A percentile compares a stretch with the other conserved stretches of the same genome.
These are phyloP conservation scores for Nasua narica DNA, from an alignment of 2,797 vertebrate species.

Conservation along the genomic window DNA sequence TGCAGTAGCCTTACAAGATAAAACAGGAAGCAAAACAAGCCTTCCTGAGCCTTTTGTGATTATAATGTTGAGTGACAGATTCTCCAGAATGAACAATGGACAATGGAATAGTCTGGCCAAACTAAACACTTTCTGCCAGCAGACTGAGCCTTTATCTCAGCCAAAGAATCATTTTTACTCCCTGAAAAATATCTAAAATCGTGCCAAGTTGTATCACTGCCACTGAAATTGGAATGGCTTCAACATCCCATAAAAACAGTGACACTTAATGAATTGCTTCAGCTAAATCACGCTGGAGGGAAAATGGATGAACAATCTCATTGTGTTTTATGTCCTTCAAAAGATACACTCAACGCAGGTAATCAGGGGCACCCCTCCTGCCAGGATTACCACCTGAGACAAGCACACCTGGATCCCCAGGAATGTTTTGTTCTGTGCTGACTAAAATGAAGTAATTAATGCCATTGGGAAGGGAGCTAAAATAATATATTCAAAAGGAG, in stretches of 20 bases:
- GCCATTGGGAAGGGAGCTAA: neutral
- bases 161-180: slow-evolving; percentile 66
- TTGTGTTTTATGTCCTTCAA: slow-evolving; percentile 37
- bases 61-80: slow-evolving; percentile 48
- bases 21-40: slow-evolving; percentile 55
- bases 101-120: slow-evolving; percentile 61
- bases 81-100: slow-evolving; percentile 65
- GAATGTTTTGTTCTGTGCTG: neutral
- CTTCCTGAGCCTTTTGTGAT: slow-evolving; percentile 38
- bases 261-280: slow-evolving; percentile 57
- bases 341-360: slow-evolving; percentile 22
- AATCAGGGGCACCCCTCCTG: neutral
- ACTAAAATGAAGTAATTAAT: slow-evolving; percentile 38
- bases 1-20: slow-evolving; percentile 33
- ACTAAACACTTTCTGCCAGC: slow-evolving; percentile 61
- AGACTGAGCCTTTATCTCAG: slow-evolving; percentile 57
- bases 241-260: slow-evolving; percentile 38
- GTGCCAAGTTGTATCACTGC: slow-evolving; percentile 62
- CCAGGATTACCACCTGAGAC: slow-evolving; percentile 9
- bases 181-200: slow-evolving; percentile 48
- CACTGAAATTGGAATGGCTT: slow-evolving; percentile 50
- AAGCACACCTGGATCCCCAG: slow-evolving; percentile 33
- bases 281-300: slow-evolving; percentile 15
- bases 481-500: neutral
- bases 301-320: slow-evolving; percentile 51